Base-by-base conservation (phyloP, 2,888 invertebrate species). In the Synergus gifuensis region DNA sequence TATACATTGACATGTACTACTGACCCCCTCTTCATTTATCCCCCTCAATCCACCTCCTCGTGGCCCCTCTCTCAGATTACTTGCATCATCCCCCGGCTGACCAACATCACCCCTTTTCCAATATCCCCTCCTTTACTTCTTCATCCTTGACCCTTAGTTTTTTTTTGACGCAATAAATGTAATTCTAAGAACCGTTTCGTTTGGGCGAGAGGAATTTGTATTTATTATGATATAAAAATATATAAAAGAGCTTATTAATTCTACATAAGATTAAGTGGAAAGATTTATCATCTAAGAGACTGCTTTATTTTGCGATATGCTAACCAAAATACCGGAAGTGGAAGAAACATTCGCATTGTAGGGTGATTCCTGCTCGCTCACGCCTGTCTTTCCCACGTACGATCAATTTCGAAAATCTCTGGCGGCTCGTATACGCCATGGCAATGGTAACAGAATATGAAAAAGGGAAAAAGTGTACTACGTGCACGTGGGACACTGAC, bases 401-500 rank as follows among this genome's bases (percentile, higher is more conserved):
- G 85, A 86, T 85, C 85, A 86, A 87, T 86, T 89, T 87, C 81
- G 83, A 83, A 85, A 88, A 87, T 87, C 86, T 86, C 85, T 80
- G 82, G 87, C 83, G 85, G 77, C 83, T 87, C 85, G 84, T 86
- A 83, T 82, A 78, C 76, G 67, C 82, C 76, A 78, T 73, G 64
- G 73, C 73, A 87, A 86, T 86, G 84, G 86, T 87, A 87, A 86
- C 85, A 85, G 87, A 87, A 87, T 87, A 87, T 85, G 86, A 85
- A 85, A 86, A 86, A 79, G 81, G 83, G 81, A 79, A 83, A 83
- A 83, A 84, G 84, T 79, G 63, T 77, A 77, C 69, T 77, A 76
- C 76, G 84, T 82, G 80, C 83, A 79, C 81, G 81, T 79, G 85
- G 81, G 83, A 82, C 78, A 69, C 67, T 58, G 77, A 63, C 80